Evolutionary conservation across 2,113 vertebrate species (phyloP).

Genomic region (Solea solea): DNA sequence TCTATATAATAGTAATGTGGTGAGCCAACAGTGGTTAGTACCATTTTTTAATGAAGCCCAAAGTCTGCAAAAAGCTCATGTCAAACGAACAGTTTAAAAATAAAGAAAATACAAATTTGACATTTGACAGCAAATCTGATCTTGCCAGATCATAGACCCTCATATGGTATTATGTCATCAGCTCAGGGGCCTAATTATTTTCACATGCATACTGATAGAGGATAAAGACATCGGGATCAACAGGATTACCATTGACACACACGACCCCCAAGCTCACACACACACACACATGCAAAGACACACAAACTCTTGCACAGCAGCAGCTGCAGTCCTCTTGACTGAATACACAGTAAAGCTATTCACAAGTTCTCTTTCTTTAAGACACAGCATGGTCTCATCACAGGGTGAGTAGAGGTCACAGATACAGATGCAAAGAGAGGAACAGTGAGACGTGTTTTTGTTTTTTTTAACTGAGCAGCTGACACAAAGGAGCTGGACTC

Average conservation of each 20-base stretch:
- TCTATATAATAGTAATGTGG: background rate
- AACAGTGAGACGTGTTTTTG: background rate
- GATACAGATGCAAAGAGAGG: constrained; percentile 6
- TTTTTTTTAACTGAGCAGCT: background rate
- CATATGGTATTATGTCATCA: constrained; percentile 60
- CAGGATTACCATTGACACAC: constrained; percentile 69
- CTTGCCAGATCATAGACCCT: constrained; percentile 51
- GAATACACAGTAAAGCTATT: constrained; percentile 74
- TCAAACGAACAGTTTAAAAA: no score
- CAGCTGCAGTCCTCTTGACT: constrained; percentile 71
- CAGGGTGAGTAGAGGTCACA: constrained; percentile 35
- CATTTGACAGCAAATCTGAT: no score
- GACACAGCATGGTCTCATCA: constrained; percentile 56
- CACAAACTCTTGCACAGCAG: constrained; percentile 63
- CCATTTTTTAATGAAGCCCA: background rate
- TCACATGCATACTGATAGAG: constrained; percentile 55
- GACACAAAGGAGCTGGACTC: background rate
- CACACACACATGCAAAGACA: constrained; percentile 53
- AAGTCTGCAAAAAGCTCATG: constrained; percentile 14
- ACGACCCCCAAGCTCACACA: constrained; percentile 20
- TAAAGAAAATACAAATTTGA: no score
- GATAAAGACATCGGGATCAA: constrained; percentile 66
- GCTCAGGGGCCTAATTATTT: constrained; percentile 44
- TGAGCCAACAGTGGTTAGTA: background rate
- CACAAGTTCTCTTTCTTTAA: constrained; percentile 65